phyloP scores from a whole-genome alignment of 1,140 invertebrate species.

The Polyergus mexicanus region DNA sequence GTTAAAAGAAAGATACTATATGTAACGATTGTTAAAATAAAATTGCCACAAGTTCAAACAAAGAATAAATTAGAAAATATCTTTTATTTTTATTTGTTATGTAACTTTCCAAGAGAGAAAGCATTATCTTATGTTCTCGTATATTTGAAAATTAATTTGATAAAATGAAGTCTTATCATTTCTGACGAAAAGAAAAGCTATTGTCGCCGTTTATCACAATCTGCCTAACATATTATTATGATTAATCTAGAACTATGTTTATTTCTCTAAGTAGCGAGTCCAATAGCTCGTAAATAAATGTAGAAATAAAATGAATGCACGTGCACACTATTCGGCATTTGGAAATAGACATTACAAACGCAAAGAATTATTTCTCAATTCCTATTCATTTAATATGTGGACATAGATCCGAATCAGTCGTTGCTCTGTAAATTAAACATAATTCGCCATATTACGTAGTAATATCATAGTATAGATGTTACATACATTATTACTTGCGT shows the following conservation, averaged over 20 bases:
- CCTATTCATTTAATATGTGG: constrained; percentile 35
- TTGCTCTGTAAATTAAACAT: constrained; percentile 57
- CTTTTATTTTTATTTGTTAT: constrained; percentile 8
- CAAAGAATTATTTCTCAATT: constrained; percentile 39
- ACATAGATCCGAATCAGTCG: constrained; percentile 46
- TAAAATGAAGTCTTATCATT: constrained; percentile 35
- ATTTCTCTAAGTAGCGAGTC: constrained; percentile 53
- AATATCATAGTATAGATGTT: constrained; percentile 39
- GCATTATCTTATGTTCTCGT: background rate
- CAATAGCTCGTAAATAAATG: constrained; percentile 36
- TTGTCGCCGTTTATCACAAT: constrained; percentile 64
- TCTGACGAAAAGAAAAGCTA: constrained; percentile 53
- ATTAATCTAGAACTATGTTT: constrained; percentile 55
- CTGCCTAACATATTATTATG: constrained; percentile 54
- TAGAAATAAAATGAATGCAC: constrained; percentile 44
- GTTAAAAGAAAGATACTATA: background rate
- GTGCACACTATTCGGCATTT: constrained; percentile 36
- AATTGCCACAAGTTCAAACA: background rate
- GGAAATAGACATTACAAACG: constrained; percentile 34
- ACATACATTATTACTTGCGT: background rate
- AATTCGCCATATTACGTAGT: constrained; percentile 12
- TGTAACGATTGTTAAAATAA: background rate
- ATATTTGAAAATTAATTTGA: background rate
- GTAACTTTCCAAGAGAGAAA: background rate
- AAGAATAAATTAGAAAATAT: background rate